Percentiles rank a stretch among this genome's conserved stretches.
Conservation (phyloP, 2,888 invertebrate species). For the Noctua janthe region DNA sequence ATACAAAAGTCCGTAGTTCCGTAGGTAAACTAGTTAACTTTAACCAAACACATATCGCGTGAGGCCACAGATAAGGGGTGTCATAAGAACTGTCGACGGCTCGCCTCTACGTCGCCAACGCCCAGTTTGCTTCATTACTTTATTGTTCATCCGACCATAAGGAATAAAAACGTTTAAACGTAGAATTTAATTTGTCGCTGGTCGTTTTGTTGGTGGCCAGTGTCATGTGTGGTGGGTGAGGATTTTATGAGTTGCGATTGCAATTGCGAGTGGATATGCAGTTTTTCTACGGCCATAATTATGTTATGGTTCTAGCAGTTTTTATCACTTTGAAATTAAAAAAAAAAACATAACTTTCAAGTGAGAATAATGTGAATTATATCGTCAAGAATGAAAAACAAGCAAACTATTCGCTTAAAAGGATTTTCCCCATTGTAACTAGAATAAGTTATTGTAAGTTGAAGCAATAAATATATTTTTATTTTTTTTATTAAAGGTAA, state of each 20-base stretch:
- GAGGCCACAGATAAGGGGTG: constrained; percentile 86
- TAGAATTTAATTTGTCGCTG: constrained; percentile 58
- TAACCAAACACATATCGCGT: constrained; percentile 81
- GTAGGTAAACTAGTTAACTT: constrained; percentile 68
- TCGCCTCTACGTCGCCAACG: constrained; percentile 79
- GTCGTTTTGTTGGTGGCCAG: constrained; percentile 40
- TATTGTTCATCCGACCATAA: constrained; percentile 84
- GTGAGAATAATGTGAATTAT: background rate
- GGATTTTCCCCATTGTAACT: too few relatives aligned
- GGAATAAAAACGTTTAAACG: constrained; percentile 74
- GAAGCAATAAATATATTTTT: too few relatives aligned
- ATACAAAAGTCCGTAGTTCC: constrained; percentile 45
- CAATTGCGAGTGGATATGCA: background rate
- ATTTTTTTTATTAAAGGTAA: too few relatives aligned
- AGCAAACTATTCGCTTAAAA: too few relatives aligned
- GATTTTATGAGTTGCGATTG: constrained; percentile 18
- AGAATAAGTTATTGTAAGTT: too few relatives aligned
- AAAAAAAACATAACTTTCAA: background rate
- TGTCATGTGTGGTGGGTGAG: constrained; percentile 15
- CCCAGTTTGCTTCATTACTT: constrained; percentile 84
- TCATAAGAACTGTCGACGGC: constrained; percentile 85
- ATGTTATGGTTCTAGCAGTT: background rate
- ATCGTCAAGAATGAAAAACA: background rate
- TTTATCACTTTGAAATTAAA: background rate
- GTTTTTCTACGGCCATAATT: background rate